These are phyloP conservation scores for Lobophora halterata DNA, from an alignment of 2,888 invertebrate species.

Conservation along the genomic window DNA sequence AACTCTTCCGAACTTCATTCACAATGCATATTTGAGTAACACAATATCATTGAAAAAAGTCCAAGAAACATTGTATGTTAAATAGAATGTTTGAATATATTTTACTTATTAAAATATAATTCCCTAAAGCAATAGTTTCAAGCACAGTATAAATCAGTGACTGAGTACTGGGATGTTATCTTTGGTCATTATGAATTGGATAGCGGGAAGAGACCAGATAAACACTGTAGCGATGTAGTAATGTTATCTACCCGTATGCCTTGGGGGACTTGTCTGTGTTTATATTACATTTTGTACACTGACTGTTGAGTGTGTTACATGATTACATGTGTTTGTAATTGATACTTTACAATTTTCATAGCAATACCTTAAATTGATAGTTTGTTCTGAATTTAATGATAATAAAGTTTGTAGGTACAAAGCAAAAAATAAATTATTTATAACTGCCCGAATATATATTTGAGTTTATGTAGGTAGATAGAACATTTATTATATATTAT, in stretches of 20 bases:
- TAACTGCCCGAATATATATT: too few relatives aligned
- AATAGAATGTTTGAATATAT: too few relatives aligned
- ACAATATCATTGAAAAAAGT: too few relatives aligned
- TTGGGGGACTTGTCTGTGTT: conserved; percentile 18
- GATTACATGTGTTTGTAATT: neutral
- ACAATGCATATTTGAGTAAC: too few relatives aligned
- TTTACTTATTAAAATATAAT: neutral
- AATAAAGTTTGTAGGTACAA: too few relatives aligned
- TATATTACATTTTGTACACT: conserved; percentile 13
- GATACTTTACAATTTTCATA: neutral
- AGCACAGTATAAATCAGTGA: conserved; percentile 14
- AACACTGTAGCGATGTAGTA: conserved; percentile 32
- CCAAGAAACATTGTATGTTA: too few relatives aligned
- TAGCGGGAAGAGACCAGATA: conserved; percentile 42
- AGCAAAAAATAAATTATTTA: too few relatives aligned
- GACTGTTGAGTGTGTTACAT: neutral
- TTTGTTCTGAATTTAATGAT: too few relatives aligned
- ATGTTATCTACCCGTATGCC: conserved; percentile 37
- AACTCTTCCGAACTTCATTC: too few relatives aligned
- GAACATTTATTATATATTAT: too few relatives aligned
- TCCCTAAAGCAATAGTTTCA: conserved; percentile 1
- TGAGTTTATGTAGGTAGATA: too few relatives aligned
- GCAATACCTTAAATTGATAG: too few relatives aligned
- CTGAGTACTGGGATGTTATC: conserved; percentile 20
- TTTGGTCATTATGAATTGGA: conserved; percentile 43